A percentile compares a stretch with the other conserved stretches of the same genome.
Evolutionary conservation across 2,888 invertebrate genomes (phyloP).

Genomic region (Osmoderma eremita): DNA sequence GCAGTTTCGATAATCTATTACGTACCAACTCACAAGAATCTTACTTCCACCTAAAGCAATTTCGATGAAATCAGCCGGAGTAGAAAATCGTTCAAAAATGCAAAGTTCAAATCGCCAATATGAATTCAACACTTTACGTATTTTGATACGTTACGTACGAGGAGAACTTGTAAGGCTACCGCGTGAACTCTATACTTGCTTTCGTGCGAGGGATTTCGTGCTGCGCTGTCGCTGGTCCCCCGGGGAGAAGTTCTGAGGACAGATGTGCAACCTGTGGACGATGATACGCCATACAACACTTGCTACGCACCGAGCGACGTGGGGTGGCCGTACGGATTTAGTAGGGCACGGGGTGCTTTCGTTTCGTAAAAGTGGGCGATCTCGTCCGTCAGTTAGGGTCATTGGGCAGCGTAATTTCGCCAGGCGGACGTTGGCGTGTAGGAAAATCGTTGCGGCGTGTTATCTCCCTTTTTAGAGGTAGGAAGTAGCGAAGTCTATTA

Average conservation of each 20-base stretch:
- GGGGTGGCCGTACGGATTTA: neutral
- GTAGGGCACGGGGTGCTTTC: conserved; percentile 13
- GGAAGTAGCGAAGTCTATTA: too few species aligned
- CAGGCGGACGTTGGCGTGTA: conserved; percentile 8
- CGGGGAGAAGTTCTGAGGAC: conserved; percentile 47
- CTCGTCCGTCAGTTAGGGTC: conserved; percentile 27
- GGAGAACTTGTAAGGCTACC: conserved; percentile 32
- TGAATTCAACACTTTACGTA: neutral
- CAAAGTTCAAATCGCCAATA: neutral
- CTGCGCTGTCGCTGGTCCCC: conserved; percentile 42
- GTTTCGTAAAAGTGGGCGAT: conserved; percentile 41
- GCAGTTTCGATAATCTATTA: conserved; percentile 7
- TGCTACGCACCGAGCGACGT: conserved; percentile 28
- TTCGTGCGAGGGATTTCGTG: conserved; percentile 37
- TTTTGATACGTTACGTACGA: neutral
- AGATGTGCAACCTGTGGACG: conserved; percentile 50
- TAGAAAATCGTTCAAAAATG: neutral
- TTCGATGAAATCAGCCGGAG: neutral
- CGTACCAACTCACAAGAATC: too few species aligned
- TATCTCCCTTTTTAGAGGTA: neutral
- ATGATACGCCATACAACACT: conserved; percentile 43
- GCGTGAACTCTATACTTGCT: conserved; percentile 39
- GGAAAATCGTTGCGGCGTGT: conserved; percentile 21
- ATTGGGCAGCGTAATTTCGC: conserved; percentile 27
- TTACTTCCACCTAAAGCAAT: neutral